A percentile compares a stretch with the other conserved stretches of the same genome.
These are phyloP conservation scores for Acanthosepion lycidas DNA, from an alignment of 2,888 invertebrate genomes.

Conservation along the genomic window DNA sequence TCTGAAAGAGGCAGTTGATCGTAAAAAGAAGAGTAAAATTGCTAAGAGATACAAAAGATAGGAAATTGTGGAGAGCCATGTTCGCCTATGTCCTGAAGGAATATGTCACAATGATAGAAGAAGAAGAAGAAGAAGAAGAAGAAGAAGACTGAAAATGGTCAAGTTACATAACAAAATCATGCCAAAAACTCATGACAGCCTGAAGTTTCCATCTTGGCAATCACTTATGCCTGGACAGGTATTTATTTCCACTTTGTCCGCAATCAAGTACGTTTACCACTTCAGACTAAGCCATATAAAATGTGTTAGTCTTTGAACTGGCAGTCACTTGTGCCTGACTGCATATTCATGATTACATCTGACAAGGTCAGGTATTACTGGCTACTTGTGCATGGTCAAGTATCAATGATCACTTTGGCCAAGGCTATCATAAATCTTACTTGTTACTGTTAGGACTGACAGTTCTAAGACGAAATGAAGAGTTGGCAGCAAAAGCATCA, in stretches of 20 bases:
- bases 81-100: too few relatives aligned
- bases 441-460: background rate
- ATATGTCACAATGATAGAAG: too few relatives aligned
- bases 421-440: background rate
- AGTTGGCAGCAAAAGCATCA: background rate
- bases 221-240: background rate
- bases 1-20: too few relatives aligned
- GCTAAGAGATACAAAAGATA: too few relatives aligned
- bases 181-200: background rate
- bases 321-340: background rate
- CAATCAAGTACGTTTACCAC: background rate
- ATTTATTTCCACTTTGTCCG: background rate
- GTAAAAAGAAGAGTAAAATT: too few relatives aligned
- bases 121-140: too few relatives aligned
- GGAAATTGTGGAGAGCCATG: too few relatives aligned
- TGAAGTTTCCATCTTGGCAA: background rate
- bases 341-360: background rate
- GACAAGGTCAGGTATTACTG: conserved; percentile 33
- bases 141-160: background rate
- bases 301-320: conserved; percentile 33
- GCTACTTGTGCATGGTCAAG: background rate
- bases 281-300: conserved; percentile 12
- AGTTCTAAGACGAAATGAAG: background rate
- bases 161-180: too few relatives aligned
- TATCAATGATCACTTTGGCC: conserved; percentile 33